Evolutionary conservation across 30 jellyfish, hydroid and myxozoan species (phyloP), one percentile per base, ranked within the genome.

Genomic region (Cassiopea andromeda): DNA sequence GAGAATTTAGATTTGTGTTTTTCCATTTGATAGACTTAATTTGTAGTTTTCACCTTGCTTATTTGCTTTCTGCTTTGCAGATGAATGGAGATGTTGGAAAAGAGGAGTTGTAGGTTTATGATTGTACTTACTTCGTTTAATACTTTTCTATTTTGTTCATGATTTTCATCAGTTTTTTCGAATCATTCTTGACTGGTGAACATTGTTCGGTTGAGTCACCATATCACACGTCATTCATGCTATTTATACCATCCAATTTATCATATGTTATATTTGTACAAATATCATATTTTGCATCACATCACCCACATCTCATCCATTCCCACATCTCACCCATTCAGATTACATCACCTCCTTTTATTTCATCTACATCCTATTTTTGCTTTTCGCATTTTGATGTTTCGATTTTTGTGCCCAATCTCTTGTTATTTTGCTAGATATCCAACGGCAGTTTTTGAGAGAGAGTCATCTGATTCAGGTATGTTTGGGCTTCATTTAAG

Each of bases 401-500:
- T 6, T 54, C 64, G 12, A 6, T 54, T 54, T 54, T 54, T 54
- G 64, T 54, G 12, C 64, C 64, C 12, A 27, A 7, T 58, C 14
- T 14, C 68, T 64, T 5, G 7, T 43, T 3, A 14, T 15, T 8
- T 70, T 17, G 17, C 15, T 54, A 96, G 99, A 75, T 96, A 96
- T 76, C 99, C 99, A 77, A 92, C 99, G 4, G 92, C 99, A 1
- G 99, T 96, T 45, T 96, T 96, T 82, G 99, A 91, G 83, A 82
- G 99, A 48, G 99, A 96, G 74, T 96, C 99, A 1, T 94, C 98
- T n/a, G 99, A 96, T 60, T 96, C 99, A 74, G 99, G 99, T 96
- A 81, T 57, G 92, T 77, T 0, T 16, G 4, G 10, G 38, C 0
- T 49, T 67, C 47, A 27, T 69, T 76, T 1, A 48, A 0, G 1